phyloP scores from a whole-genome alignment of 1,140 invertebrate genomes.

The Stratiolaelaps scimitus region DNA sequence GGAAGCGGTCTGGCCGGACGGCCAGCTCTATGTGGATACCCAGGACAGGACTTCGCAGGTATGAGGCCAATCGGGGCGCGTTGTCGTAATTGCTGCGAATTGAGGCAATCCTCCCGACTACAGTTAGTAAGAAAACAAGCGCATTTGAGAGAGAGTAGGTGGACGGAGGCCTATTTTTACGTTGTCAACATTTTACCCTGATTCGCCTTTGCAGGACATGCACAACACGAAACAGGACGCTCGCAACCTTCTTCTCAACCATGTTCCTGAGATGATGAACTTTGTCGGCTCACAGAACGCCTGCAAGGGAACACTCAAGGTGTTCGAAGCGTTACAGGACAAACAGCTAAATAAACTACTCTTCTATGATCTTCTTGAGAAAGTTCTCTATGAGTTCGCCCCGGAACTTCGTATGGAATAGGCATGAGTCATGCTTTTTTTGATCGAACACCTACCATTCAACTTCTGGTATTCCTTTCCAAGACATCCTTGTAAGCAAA shows the following conservation, averaged over 20 bases:
- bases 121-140: not conserved
- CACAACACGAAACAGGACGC: slow-evolving; percentile 44
- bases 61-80: not conserved
- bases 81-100: not conserved
- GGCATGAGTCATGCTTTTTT: no score
- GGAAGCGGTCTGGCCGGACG: slow-evolving; percentile 77
- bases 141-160: slow-evolving; percentile 3
- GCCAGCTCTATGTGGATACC: slow-evolving; percentile 44
- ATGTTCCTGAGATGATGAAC: slow-evolving; percentile 64
- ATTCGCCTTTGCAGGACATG: slow-evolving; percentile 37
- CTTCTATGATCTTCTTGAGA: slow-evolving; percentile 59
- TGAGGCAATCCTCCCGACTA: not conserved
- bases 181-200: no score
- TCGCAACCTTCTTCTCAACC: slow-evolving; percentile 53
- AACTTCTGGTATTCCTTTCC: no score
- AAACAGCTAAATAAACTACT: slow-evolving; percentile 74
- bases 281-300: slow-evolving; percentile 71
- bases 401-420: slow-evolving; percentile 1
- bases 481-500: no score
- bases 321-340: slow-evolving; percentile 75
- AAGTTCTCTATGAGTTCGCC: slow-evolving; percentile 20
- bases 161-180: slow-evolving; percentile 28
- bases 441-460: no score
- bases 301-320: slow-evolving; percentile 63
- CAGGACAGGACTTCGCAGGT: not conserved